Evolutionary conservation across 35 echinoderm and acorn worm genomes (phyloP).

Genomic region (Stichopus chloronotus): DNA sequence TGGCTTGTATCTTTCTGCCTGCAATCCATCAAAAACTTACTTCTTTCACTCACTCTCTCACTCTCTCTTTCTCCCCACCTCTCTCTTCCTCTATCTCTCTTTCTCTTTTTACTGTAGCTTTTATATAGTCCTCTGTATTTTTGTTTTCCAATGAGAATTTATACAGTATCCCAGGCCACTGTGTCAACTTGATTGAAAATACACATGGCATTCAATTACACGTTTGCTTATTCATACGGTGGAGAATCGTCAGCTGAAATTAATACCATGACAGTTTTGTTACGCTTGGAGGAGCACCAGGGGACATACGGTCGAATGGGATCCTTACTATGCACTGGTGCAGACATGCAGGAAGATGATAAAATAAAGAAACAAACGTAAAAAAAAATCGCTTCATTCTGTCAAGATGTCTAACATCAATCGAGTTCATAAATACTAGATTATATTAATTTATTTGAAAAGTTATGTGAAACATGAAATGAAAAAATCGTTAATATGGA

Average conservation of each 20-base stretch:
- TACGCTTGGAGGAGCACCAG: slow-evolving; percentile 5
- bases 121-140: no score
- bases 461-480: slow-evolving; percentile 1
- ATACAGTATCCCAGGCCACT: neutral
- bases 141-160: neutral
- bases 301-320: neutral
- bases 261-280: slow-evolving; percentile 31
- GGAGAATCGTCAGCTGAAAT: neutral
- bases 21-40: no score
- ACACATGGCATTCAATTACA: slow-evolving; percentile 55
- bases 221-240: slow-evolving; percentile 40
- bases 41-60: no score
- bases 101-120: no score
- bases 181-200: slow-evolving; percentile 45
- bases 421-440: neutral
- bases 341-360: neutral
- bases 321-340: neutral
- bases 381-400: neutral
- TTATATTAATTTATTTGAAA: neutral
- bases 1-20: no score
- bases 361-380: neutral
- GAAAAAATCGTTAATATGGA: no score
- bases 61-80: no score
- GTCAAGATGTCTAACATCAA: neutral
- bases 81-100: no score